Conservation (phyloP, 2,888 invertebrate species). For the Euproctis similis region DNA sequence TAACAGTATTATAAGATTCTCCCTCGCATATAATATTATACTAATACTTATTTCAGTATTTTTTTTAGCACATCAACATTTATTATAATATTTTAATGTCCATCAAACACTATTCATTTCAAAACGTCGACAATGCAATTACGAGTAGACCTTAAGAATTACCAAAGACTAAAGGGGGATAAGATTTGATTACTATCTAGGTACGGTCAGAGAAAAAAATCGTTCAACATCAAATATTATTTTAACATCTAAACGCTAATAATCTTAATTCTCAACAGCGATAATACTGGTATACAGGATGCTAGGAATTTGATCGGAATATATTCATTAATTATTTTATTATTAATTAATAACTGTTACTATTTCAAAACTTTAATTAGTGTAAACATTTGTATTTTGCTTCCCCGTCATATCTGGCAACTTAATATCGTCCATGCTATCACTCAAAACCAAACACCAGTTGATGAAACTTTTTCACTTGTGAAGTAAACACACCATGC, state of each 20-base stretch:
- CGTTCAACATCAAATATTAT: slow-evolving; percentile 38
- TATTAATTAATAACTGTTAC: slow-evolving; percentile 36
- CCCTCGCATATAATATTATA: not conserved
- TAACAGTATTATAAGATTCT: not conserved
- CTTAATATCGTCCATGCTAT: slow-evolving; percentile 61
- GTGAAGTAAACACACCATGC: slow-evolving; percentile 68
- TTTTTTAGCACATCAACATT: slow-evolving; percentile 13
- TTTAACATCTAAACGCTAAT: slow-evolving; percentile 35
- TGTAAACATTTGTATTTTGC: slow-evolving; percentile 38
- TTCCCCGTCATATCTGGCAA: slow-evolving; percentile 64
- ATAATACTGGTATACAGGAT: slow-evolving; percentile 53
- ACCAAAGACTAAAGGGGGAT: slow-evolving; percentile 50
- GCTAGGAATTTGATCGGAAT: slow-evolving; percentile 36
- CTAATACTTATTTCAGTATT: slow-evolving; percentile 7
- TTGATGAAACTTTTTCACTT: slow-evolving; percentile 34
- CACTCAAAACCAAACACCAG: slow-evolving; percentile 62
- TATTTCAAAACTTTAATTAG: slow-evolving; percentile 31
- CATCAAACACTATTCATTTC: slow-evolving; percentile 14
- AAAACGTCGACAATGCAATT: slow-evolving; percentile 35
- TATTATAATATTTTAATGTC: slow-evolving; percentile 13
- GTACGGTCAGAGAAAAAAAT: slow-evolving; percentile 24
- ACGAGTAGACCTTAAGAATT: slow-evolving; percentile 36
- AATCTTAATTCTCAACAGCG: slow-evolving; percentile 45
- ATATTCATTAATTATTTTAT: slow-evolving; percentile 37
- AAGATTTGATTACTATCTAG: slow-evolving; percentile 52